A percentile compares a stretch with the other conserved stretches of the same genome.
Conservation (phyloP, 2,113 vertebrate species). For the Struthidea cinerea region DNA sequence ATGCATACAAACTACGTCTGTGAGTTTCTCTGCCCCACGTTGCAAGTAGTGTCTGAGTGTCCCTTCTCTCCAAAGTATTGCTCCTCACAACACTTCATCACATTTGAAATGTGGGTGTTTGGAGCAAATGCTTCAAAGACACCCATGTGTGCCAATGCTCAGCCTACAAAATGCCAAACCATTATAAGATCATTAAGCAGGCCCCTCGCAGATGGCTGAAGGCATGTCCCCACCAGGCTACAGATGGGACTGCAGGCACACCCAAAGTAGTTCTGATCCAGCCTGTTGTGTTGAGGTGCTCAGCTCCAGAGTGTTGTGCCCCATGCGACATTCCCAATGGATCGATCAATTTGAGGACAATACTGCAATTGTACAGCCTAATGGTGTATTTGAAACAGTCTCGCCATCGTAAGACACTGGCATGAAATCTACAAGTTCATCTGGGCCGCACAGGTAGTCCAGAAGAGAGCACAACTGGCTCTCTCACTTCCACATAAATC, state of each 20-base stretch:
- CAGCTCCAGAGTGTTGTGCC: background rate
- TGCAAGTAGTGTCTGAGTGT: background rate
- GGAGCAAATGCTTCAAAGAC: background rate
- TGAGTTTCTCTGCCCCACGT: background rate
- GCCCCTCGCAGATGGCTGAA: background rate
- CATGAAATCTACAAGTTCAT: background rate
- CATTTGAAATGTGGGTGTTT: background rate
- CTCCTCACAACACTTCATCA: background rate
- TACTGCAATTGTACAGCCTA: accelerated
- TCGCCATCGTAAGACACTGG: accelerated
- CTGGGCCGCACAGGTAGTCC: accelerated
- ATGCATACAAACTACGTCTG: background rate
- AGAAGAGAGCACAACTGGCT: background rate
- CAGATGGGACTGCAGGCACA: background rate
- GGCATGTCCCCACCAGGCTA: background rate
- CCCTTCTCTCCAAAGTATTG: background rate
- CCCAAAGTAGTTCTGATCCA: background rate
- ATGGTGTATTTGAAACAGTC: background rate
- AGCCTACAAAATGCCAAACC: slow-evolving; percentile 31
- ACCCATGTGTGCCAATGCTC: background rate
- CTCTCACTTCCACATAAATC: background rate
- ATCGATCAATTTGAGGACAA: background rate
- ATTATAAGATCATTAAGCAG: background rate
- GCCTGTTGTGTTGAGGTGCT: background rate
- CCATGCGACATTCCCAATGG: background rate